Conservation (phyloP, 2,888 invertebrate species). For the Antheraea assamensis region DNA sequence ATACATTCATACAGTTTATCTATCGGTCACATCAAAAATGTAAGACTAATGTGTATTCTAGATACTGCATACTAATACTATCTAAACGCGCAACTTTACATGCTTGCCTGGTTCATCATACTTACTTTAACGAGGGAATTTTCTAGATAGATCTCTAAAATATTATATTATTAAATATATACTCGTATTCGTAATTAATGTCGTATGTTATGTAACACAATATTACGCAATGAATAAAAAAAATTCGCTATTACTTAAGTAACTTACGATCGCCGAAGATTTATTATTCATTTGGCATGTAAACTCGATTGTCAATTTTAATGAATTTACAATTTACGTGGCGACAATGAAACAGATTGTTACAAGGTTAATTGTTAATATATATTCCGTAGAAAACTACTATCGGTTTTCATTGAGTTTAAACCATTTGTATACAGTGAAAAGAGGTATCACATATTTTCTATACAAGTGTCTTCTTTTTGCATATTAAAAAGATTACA, state of each 20-base stretch:
- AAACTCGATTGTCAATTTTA: neutral
- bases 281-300: neutral
- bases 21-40: neutral
- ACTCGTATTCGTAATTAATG: too few species aligned
- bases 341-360: slow-evolving; percentile 3
- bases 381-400: neutral
- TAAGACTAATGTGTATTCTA: neutral
- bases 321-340: neutral
- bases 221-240: too few species aligned
- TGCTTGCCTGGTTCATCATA: neutral
- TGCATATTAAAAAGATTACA: neutral
- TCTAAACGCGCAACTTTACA: slow-evolving; percentile 4
- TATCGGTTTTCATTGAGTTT: neutral
- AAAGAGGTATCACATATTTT: neutral
- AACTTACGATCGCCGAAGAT: neutral
- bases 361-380: neutral
- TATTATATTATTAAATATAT: too few species aligned
- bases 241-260: too few species aligned
- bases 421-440: neutral
- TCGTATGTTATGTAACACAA: too few species aligned
- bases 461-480: neutral
- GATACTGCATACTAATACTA: neutral
- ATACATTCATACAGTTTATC: slow-evolving; percentile 5
- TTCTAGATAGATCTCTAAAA: neutral
- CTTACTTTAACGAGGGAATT: neutral